Evolutionary conservation across 2,797 vertebrate genomes (phyloP).

Genomic region (Micrastur ruficollis): DNA sequence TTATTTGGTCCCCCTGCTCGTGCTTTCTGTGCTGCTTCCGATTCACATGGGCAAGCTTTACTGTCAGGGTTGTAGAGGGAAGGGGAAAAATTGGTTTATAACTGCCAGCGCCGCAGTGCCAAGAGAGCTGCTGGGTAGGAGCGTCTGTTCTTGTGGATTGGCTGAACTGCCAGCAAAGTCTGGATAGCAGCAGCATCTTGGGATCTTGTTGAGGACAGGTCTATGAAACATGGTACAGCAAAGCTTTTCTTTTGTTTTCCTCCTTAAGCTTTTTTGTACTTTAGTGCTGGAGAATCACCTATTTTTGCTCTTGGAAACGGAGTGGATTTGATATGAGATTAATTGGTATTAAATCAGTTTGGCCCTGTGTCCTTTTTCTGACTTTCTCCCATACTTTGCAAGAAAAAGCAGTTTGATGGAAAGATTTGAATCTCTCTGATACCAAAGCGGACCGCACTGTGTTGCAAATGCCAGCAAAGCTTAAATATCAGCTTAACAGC

Average conservation of each 20-base stretch:
- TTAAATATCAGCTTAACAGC: neutral
- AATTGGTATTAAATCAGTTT: neutral
- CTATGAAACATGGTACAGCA: neutral
- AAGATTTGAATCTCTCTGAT: neutral
- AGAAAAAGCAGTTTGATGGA: neutral
- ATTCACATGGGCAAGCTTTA: neutral
- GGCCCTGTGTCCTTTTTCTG: neutral
- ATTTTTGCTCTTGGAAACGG: neutral
- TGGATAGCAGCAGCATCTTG: neutral
- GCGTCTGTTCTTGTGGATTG: neutral
- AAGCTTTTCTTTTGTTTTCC: neutral
- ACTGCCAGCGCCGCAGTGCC: neutral
- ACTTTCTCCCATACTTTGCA: neutral
- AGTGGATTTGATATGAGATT: neutral
- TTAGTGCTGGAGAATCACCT: neutral
- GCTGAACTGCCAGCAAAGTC: neutral
- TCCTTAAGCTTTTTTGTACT: neutral
- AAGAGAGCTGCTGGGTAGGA: constrained; percentile 14
- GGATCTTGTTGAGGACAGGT: neutral
- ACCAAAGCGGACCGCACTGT: neutral
- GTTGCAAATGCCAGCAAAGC: neutral
- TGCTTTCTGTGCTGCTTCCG: neutral
- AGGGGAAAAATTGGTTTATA: neutral
- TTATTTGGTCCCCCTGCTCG: neutral
- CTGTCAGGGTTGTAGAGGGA: neutral